Evolutionary conservation across 2,797 vertebrate genomes (phyloP).

Genomic region (Characodon lateralis): DNA sequence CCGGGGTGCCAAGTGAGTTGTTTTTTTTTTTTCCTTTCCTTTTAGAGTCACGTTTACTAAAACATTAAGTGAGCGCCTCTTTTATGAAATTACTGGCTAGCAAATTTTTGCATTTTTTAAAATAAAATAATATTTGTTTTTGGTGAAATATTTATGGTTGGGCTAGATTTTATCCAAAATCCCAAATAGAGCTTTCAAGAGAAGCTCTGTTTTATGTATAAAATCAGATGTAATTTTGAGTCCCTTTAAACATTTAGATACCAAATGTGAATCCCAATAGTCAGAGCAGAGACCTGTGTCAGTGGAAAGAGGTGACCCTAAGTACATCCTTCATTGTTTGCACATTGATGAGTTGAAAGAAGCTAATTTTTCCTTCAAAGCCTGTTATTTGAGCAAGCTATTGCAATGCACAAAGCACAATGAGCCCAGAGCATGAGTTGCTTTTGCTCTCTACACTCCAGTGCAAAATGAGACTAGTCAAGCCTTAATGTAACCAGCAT

Average conservation of each 20-base stretch:
- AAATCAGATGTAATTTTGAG: slow-evolving; percentile 28
- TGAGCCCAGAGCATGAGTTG: slow-evolving; percentile 71
- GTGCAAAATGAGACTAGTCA: slow-evolving; percentile 87
- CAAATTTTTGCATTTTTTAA: neutral
- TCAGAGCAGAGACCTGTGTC: slow-evolving; percentile 46
- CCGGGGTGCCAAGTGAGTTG: neutral
- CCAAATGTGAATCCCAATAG: slow-evolving; percentile 46
- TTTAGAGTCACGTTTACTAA: neutral
- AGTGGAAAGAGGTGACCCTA: slow-evolving; percentile 60
- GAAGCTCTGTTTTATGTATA: slow-evolving; percentile 34
- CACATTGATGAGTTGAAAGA: slow-evolving; percentile 62
- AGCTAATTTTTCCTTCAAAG: slow-evolving; percentile 75
- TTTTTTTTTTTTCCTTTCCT: no score
- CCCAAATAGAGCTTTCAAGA: slow-evolving; percentile 10
- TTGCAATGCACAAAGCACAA: slow-evolving; percentile 75
- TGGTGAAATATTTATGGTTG: neutral
- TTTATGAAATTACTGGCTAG: neutral
- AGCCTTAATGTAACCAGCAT: slow-evolving; percentile 87
- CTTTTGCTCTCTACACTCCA: slow-evolving; percentile 82
- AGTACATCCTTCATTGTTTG: slow-evolving; percentile 65
- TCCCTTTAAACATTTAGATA: slow-evolving; percentile 47
- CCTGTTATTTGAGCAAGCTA: slow-evolving; percentile 74
- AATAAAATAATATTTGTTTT: neutral
- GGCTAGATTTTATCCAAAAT: neutral
- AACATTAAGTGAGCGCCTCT: neutral